phyloP scores from a whole-genome alignment of 1,140 invertebrate species.

The honey bee (Apis mellifera) region DNA sequence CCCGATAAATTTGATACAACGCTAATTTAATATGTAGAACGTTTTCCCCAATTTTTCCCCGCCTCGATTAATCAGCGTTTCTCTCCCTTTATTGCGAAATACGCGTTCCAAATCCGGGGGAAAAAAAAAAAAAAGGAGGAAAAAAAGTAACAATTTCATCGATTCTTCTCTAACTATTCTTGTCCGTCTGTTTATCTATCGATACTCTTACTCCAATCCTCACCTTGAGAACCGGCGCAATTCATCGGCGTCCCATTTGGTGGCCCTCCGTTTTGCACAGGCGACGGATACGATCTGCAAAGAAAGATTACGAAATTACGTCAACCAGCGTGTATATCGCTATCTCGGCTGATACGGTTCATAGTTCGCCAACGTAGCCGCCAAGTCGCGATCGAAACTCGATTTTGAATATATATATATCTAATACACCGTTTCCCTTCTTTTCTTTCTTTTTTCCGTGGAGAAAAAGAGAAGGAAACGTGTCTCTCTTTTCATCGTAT shows the following conservation, averaged over 20 bases:
- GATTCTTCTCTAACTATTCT: too few species aligned
- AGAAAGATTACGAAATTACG: not conserved
- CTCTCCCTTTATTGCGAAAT: conserved; percentile 38
- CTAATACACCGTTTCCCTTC: not conserved
- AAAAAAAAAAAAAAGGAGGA: too few species aligned
- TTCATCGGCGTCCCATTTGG: conserved; percentile 76
- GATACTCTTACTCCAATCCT: not conserved
- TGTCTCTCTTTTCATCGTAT: not conserved
- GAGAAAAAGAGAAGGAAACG: conserved; percentile 7
- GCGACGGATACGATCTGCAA: conserved; percentile 79
- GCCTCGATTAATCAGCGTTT: conserved; percentile 54
- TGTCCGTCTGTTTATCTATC: too few species aligned
- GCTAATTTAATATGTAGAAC: conserved; percentile 62
- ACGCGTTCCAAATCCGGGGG: not conserved
- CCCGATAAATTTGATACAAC: conserved; percentile 63
- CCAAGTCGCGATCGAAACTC: not conserved
- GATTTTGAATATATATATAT: not conserved
- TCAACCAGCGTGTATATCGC: not conserved
- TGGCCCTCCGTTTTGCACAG: conserved; percentile 77
- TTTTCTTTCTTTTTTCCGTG: conserved; percentile 9
- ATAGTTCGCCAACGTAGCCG: not conserved
- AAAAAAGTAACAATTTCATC: too few species aligned
- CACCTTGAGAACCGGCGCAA: conserved; percentile 71
- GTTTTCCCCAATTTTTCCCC: conserved; percentile 52
- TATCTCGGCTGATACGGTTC: not conserved